Evolutionary conservation across 2,113 vertebrate genomes (phyloP).

Genomic region (Callaeas wilsoni): DNA sequence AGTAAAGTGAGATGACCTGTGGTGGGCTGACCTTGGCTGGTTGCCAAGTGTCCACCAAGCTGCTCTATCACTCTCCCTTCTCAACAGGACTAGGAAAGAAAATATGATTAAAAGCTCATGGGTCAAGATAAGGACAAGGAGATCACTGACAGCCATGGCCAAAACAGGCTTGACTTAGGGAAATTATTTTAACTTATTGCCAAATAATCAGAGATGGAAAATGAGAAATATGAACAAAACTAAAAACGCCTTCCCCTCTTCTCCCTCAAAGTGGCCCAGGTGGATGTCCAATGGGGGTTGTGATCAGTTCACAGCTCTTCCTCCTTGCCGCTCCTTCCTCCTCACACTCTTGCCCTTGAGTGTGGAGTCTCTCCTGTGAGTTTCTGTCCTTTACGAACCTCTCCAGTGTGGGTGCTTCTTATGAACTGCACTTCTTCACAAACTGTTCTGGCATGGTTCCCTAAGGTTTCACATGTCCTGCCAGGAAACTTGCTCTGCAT

Average conservation of each 20-base stretch:
- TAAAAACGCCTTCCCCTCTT: accelerated
- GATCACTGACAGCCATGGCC: background rate
- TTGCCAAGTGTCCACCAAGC: background rate
- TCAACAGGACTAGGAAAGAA: background rate
- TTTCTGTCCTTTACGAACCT: background rate
- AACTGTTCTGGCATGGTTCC: background rate
- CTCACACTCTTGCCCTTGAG: accelerated
- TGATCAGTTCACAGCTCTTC: background rate
- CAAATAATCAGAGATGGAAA: background rate
- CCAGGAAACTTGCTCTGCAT: background rate
- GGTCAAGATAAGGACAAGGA: background rate
- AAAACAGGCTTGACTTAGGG: accelerated
- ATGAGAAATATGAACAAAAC: background rate
- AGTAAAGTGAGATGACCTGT: background rate
- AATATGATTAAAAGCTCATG: background rate
- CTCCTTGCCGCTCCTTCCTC: background rate
- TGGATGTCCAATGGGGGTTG: accelerated
- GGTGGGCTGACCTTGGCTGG: background rate
- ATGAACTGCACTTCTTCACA: background rate
- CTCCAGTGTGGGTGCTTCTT: background rate
- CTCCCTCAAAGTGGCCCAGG: background rate
- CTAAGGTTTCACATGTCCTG: background rate
- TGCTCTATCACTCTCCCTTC: background rate
- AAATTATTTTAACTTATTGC: background rate
- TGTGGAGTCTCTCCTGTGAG: accelerated